Percentiles rank a stretch among this genome's conserved stretches.
Evolutionary conservation across 2,113 vertebrate species (phyloP).

Genomic region (Elaphurus davidianus): DNA sequence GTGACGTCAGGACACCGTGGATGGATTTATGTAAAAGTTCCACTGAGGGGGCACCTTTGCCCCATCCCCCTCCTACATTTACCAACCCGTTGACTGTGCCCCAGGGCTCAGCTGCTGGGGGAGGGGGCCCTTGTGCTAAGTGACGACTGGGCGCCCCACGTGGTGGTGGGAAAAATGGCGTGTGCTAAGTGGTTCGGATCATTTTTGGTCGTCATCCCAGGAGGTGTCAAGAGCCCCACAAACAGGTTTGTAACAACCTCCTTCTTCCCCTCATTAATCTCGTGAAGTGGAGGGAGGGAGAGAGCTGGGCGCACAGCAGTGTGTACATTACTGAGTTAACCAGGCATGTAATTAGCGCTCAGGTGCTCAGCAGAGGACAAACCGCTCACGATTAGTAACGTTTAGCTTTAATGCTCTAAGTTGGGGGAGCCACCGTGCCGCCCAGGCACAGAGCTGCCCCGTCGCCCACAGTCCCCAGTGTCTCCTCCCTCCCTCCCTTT

Average conservation of each 20-base stretch:
- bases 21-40: not conserved
- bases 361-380: constrained; percentile 80
- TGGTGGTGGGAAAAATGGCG: constrained; percentile 43
- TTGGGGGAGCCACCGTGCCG: constrained; percentile 17
- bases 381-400: constrained; percentile 75
- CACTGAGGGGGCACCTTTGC: not conserved
- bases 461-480: not conserved
- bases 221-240: constrained; percentile 53
- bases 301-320: constrained; percentile 70
- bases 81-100: not conserved
- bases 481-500: accelerated
- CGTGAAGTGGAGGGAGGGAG: constrained; percentile 72
- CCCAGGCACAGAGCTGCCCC: not conserved
- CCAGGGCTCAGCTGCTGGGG: not conserved
- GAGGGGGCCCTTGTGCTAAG: not conserved
- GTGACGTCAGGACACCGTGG: accelerated
- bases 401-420: constrained; percentile 75
- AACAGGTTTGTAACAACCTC: constrained; percentile 78
- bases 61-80: not conserved
- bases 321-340: constrained; percentile 84
- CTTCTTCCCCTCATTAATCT: constrained; percentile 84
- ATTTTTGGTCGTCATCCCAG: constrained; percentile 69
- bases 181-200: constrained; percentile 25
- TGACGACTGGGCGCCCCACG: constrained; percentile 33
- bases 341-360: constrained; percentile 86